Evolutionary conservation across 92 coral and sea anemone genomes (phyloP), one percentile per base, ranked within the genome.

Genomic region (Diadumene lineata): DNA sequence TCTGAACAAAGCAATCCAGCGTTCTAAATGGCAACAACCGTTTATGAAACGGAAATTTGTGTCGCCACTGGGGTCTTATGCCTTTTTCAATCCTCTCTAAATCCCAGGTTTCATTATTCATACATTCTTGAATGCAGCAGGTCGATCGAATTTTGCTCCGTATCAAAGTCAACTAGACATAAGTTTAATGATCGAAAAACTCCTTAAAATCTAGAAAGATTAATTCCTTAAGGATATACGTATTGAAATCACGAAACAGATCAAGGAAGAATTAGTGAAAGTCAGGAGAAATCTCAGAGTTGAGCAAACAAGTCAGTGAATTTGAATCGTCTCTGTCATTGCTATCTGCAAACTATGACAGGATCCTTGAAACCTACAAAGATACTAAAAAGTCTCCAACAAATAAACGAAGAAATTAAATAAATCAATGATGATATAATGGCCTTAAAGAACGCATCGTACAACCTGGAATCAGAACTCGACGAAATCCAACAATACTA

Each of bases 11-110:
- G n/a, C n/a, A n/a, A n/a, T n/a, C n/a, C n/a, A n/a, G n/a, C 72
- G 53, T 66, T 66, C 32, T 32, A 66, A 66, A 66, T 66, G 72
- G 72, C 72, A 66, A 66, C 72, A 60, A 69, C 74, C 74, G 74
- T 69, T 69, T 69, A 69, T 60, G 74, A 34, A 69, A 69, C 58
- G 74, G 60, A 34, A 69, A 69, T 33, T 53, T 53, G 58, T 23
- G 19, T 4, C 6, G 58, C 6, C 58, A 13, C 48, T 38, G 7
- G 48, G 6, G 13, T 38, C 48, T 38, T 38, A n/a, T n/a, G n/a
- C n/a, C n/a, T n/a, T n/a, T n/a, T n/a, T n/a, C n/a, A n/a, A n/a
- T n/a, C n/a, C n/a, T n/a, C n/a, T n/a, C n/a, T n/a, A n/a, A n/a
- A n/a, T n/a, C n/a, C n/a, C n/a, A n/a, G n/a, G n/a, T n/a, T n/a